Conservation (phyloP, 2,888 invertebrate genomes). For the Urechis unicinctus region DNA sequence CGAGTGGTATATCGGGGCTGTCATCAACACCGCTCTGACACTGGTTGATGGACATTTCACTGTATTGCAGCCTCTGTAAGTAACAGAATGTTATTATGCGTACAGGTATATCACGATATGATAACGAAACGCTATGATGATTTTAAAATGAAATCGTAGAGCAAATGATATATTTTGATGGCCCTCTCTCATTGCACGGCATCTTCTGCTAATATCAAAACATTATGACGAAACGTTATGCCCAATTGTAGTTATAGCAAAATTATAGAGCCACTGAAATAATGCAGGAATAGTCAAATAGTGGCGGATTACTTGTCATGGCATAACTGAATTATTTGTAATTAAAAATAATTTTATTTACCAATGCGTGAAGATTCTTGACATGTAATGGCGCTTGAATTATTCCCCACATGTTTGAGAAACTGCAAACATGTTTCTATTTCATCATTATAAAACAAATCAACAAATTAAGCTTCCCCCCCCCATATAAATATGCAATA, state of each 20-base stretch:
- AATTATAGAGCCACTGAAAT: no score
- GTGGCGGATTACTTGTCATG: no score
- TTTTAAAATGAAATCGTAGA: no score
- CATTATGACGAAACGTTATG: no score
- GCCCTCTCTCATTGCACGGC: no score
- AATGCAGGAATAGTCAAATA: no score
- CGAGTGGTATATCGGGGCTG: constrained; percentile 55
- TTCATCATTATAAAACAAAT: not conserved
- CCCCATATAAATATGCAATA: not conserved
- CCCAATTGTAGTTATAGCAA: no score
- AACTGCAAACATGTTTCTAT: not conserved
- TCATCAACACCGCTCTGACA: constrained; percentile 69
- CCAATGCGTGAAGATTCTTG: constrained; percentile 76
- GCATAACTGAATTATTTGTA: not conserved
- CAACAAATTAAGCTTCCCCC: not conserved
- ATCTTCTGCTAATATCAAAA: no score
- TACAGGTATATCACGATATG: no score
- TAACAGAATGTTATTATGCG: not conserved
- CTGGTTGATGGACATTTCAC: constrained; percentile 70
- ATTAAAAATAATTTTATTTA: constrained; percentile 53
- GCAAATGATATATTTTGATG: no score
- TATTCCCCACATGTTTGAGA: constrained; percentile 39
- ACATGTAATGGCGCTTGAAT: constrained; percentile 69
- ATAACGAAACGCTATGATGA: no score
- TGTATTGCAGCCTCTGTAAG: constrained; percentile 62